Evolutionary conservation across 2,113 vertebrate species (phyloP).

Genomic region (Galbula dea): DNA sequence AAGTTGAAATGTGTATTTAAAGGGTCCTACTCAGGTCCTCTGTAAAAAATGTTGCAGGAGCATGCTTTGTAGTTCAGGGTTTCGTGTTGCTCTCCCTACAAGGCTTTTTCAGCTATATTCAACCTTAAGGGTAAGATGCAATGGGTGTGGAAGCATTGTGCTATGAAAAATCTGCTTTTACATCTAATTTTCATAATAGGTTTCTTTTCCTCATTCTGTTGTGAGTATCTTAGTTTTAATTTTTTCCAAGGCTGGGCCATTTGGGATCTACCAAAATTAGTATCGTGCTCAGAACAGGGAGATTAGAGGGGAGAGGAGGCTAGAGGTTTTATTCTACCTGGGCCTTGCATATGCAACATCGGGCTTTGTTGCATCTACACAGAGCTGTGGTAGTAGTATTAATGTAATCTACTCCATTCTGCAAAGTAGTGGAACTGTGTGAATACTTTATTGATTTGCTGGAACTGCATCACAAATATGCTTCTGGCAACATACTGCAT

Average conservation of each 20-base stretch:
- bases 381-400: not conserved
- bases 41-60: not conserved
- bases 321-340: not conserved
- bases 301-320: not conserved
- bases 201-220: not conserved
- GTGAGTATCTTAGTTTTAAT: not conserved
- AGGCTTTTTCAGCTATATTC: not conserved
- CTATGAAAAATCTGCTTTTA: not conserved
- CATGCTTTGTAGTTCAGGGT: not conserved
- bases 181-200: not conserved
- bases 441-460: slow-evolving; percentile 33
- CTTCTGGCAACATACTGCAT: not conserved
- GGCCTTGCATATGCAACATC: not conserved
- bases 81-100: not conserved
- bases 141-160: not conserved
- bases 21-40: not conserved
- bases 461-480: not conserved
- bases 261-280: not conserved
- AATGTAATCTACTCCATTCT: not conserved
- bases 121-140: not conserved
- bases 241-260: not conserved
- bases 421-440: not conserved
- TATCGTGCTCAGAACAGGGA: not conserved
- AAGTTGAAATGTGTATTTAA: not conserved
- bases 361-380: not conserved